Evolutionary conservation across 1,140 invertebrate species (phyloP).

Genomic region (Tyrophagus putrescentiae): DNA sequence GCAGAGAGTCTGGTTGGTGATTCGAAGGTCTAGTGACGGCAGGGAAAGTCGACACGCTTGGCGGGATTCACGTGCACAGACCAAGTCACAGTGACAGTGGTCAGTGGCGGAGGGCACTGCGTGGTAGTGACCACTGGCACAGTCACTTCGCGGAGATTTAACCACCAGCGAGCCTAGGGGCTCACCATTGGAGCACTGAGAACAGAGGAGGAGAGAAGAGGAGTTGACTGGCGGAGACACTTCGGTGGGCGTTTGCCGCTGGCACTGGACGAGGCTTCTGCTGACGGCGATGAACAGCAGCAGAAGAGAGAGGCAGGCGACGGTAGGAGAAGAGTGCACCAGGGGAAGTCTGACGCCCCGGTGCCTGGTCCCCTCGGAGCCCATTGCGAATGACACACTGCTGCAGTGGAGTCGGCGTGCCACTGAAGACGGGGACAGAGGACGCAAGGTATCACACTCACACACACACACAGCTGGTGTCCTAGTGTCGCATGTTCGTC

Average conservation of each 20-base stretch:
- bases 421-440: too few species aligned
- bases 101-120: neutral
- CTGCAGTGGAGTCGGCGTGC: neutral
- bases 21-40: neutral
- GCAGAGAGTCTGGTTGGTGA: neutral
- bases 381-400: too few species aligned
- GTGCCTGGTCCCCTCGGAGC: too few species aligned
- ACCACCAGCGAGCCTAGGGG: neutral
- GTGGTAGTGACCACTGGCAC: neutral
- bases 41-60: neutral
- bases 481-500: too few species aligned
- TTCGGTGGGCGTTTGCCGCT: too few species aligned
- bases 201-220: too few species aligned
- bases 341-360: too few species aligned
- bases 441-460: too few species aligned
- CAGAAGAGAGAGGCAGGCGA: neutral
- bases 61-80: slow-evolving; percentile 9
- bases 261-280: neutral
- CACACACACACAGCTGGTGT: too few species aligned
- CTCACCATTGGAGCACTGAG: slow-evolving; percentile 7
- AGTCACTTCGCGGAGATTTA: neutral
- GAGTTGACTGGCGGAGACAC: neutral
- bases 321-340: neutral
- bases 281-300: neutral
- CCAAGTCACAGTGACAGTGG: slow-evolving; percentile 6